These are phyloP conservation scores for Thunnus thynnus DNA, from an alignment of 2,113 vertebrate species.

Conservation along the genomic window DNA sequence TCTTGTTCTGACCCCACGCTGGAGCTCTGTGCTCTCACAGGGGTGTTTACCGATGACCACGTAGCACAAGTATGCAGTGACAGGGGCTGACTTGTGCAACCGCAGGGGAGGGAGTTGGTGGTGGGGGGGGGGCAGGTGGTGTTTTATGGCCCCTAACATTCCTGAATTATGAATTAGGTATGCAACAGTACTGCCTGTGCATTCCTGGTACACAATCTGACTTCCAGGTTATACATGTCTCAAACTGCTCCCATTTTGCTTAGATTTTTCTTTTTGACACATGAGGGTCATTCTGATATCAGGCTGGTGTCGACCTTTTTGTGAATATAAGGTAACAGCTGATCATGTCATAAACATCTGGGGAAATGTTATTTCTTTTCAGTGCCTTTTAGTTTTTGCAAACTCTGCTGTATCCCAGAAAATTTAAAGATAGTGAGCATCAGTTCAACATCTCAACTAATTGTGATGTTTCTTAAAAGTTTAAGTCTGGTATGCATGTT, in stretches of 20 bases:
- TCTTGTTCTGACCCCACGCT: slow-evolving; percentile 52
- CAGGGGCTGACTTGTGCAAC: slow-evolving; percentile 60
- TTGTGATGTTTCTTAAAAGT: neutral
- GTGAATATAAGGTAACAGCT: neutral
- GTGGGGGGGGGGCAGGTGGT: slow-evolving; percentile 16
- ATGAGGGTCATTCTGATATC: too few relatives aligned
- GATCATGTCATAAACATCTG: neutral
- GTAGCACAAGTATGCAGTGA: slow-evolving; percentile 56
- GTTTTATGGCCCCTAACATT: slow-evolving; percentile 45
- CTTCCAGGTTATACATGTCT: slow-evolving; percentile 10
- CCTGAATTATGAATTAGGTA: slow-evolving; percentile 48
- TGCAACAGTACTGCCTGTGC: neutral
- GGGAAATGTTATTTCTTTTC: too few relatives aligned
- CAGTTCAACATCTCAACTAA: too few relatives aligned
- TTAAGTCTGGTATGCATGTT: neutral
- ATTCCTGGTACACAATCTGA: neutral
- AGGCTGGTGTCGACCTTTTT: neutral
- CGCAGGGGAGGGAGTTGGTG: neutral
- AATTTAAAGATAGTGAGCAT: too few relatives aligned
- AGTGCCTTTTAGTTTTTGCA: too few relatives aligned
- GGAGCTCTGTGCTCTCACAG: slow-evolving; percentile 12
- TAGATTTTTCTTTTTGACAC: too few relatives aligned
- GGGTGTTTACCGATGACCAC: slow-evolving; percentile 71
- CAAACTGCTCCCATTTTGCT: neutral
- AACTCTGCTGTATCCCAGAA: too few relatives aligned